Evolutionary conservation across 2,888 invertebrate species (phyloP), one percentile per base, ranked within the genome.

Genomic region (Torymus texanus): DNA sequence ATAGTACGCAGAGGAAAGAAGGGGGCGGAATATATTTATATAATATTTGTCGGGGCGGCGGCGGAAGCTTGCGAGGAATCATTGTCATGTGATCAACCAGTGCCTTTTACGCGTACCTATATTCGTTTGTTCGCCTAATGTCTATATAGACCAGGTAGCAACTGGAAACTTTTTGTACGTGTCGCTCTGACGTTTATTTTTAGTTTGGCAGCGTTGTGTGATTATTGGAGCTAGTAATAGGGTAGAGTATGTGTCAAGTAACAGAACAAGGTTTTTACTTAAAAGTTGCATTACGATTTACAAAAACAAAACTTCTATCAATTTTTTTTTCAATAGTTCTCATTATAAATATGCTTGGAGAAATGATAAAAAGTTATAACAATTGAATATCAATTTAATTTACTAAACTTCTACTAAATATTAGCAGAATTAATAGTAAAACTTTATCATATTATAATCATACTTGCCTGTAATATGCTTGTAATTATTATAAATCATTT

Each of bases 81-180:
- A 59, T 50, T 41, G 29, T 29, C 16, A n/a, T 75, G 55, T 16
- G 58, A 72, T 56, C 11, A 53, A 59, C 53, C 66, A 66, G 71
- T 78, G 72, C 72, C 61, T 78, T 75, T 16, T 29, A 29, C 29
- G 29, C 29, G 14, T 50, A 21, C 14, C 68, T 11, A 18, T 51
- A 51, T 41, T 18, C 53, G 12, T 13, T n/a, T 73, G 1, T 51
- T 71, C 21, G 18, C 13, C 21, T 50, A 51, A 51, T 8, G 29
- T 29, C 29, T 29, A 29, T 59, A 65, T 51, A 18, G 12, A 65
- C 71, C 63, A 77, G 71, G 59, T 77, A 77, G 58, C 56, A 76
- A 56, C 65, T 71, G 55, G 58, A 65, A 77, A 56, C 58, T n/a
- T 50, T 66, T 41, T 72, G 8, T 56, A 24, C 29, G 5, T 29